These are phyloP conservation scores for Deladenus siricidicola DNA, from an alignment of 2,888 invertebrate species.

Conservation along the genomic window DNA sequence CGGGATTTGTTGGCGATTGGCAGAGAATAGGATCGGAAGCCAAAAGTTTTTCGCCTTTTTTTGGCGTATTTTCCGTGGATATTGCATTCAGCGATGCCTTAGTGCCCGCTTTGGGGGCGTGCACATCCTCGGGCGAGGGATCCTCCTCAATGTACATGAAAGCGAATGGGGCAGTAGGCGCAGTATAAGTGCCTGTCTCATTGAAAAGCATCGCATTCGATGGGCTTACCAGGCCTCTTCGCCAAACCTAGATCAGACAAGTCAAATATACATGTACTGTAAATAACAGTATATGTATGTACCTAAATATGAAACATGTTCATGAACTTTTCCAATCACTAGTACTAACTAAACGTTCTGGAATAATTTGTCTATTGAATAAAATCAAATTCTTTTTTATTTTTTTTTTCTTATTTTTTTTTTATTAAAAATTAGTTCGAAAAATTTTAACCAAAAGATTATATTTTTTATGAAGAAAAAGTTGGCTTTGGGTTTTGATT, in stretches of 20 bases:
- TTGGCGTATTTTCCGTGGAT: slow-evolving; percentile 12
- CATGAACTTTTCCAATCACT: too few species aligned
- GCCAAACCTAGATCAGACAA: slow-evolving; percentile 40
- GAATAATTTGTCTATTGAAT: too few species aligned
- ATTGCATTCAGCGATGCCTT: slow-evolving; percentile 3
- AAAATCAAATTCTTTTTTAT: too few species aligned
- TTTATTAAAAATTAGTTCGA: too few species aligned
- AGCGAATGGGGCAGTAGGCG: slow-evolving; percentile 40
- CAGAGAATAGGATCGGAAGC: slow-evolving; percentile 50
- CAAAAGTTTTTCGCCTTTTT: slow-evolving; percentile 31
- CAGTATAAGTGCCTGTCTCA: slow-evolving; percentile 44
- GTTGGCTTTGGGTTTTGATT: too few species aligned
- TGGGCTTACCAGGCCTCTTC: slow-evolving; percentile 30
- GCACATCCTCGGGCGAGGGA: neutral
- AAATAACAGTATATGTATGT: too few species aligned
- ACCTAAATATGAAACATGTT: too few species aligned
- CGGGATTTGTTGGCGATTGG: slow-evolving; percentile 35
- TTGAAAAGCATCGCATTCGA: slow-evolving; percentile 39
- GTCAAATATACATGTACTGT: too few species aligned
- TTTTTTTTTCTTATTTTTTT: too few species aligned
- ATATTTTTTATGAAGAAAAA: too few species aligned
- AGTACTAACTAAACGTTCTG: too few species aligned
- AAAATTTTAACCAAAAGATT: too few species aligned
- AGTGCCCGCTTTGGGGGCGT: slow-evolving; percentile 5
- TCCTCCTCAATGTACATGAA: slow-evolving; percentile 45